These are phyloP conservation scores for Lithophane socia DNA, from an alignment of 2,888 invertebrate genomes.

Conservation along the genomic window DNA sequence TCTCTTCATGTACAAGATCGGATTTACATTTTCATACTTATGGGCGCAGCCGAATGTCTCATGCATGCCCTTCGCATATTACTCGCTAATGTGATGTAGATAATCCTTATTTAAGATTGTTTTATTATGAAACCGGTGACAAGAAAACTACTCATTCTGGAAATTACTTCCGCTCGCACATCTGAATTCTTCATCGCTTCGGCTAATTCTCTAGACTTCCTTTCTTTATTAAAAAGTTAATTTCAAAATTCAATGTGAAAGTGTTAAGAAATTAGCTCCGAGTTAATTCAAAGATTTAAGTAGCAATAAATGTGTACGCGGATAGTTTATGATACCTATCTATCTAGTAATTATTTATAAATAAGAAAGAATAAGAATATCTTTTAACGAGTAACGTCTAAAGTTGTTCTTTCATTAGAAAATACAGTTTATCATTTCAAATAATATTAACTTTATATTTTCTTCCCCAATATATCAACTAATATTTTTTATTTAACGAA, in stretches of 20 bases:
- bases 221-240: constrained; percentile 4
- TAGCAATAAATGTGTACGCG: constrained; percentile 4
- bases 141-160: neutral
- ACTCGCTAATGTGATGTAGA: neutral
- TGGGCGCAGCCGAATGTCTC: constrained; percentile 32
- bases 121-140: neutral
- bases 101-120: neutral
- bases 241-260: constrained; percentile 35
- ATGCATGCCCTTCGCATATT: neutral
- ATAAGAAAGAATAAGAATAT: constrained; percentile 28
- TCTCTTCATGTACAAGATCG: constrained; percentile 24
- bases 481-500: constrained; percentile 15
- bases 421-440: neutral
- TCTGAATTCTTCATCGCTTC: neutral
- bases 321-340: neutral
- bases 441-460: neutral
- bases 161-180: neutral
- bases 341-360: constrained; percentile 20
- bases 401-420: constrained; percentile 17
- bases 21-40: constrained; percentile 28
- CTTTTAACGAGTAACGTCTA: constrained; percentile 25
- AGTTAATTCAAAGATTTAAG: constrained; percentile 32
- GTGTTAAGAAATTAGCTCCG: constrained; percentile 23
- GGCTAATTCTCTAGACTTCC: neutral
- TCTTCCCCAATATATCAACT: neutral